A percentile compares a stretch with the other conserved stretches of the same genome.
Conservation (phyloP, 2,113 vertebrate genomes). For the Struthio camelus region DNA sequence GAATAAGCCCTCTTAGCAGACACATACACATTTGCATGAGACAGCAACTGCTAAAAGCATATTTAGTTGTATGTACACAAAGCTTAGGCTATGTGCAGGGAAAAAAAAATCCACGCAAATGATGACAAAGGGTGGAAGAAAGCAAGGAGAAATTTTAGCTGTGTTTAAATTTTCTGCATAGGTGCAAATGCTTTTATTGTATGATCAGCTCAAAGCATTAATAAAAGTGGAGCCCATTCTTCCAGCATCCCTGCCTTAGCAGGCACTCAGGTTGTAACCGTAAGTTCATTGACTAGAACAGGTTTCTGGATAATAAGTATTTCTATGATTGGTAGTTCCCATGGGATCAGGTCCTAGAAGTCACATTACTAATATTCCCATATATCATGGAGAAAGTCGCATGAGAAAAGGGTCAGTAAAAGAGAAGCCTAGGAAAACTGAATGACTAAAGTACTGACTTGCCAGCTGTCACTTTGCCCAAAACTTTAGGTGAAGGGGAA, state of each 20-base stretch:
- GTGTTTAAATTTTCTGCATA: neutral
- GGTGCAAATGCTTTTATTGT: neutral
- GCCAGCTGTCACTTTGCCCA: neutral
- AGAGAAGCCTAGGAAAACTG: neutral
- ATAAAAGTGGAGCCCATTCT: neutral
- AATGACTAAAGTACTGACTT: neutral
- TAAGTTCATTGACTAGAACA: neutral
- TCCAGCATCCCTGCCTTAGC: neutral
- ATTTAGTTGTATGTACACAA: neutral
- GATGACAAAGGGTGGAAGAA: neutral
- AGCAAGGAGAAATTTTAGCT: neutral
- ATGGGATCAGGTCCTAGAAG: neutral
- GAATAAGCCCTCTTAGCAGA: neutral
- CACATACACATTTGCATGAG: neutral
- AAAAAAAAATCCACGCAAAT: neutral
- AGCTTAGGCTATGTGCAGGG: neutral
- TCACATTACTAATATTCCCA: neutral
- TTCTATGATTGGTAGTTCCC: neutral
- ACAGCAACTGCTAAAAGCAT: neutral
- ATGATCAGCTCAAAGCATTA: neutral
- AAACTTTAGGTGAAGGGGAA: neutral
- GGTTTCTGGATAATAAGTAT: neutral
- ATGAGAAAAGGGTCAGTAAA: neutral
- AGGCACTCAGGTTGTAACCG: neutral
- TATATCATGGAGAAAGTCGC: neutral